Base-by-base conservation (phyloP, 2,113 vertebrate species). In the Takifugu flavidus region DNA sequence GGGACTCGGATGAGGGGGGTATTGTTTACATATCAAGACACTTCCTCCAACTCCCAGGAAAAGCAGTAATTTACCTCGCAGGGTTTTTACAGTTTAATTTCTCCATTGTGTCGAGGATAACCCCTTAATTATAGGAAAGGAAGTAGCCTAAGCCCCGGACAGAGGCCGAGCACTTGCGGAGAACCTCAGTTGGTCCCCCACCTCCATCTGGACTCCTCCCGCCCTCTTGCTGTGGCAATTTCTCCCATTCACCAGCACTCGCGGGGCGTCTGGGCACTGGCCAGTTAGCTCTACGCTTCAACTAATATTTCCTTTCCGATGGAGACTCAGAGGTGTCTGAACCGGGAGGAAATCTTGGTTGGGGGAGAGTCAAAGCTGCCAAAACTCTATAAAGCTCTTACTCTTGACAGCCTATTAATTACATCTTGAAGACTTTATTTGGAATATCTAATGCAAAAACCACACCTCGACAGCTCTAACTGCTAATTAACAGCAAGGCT, bases 11-110 rank as follows among this genome's bases (percentile, higher is more conserved):
- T 73, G 65, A 75, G 80, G 75, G 67, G 75, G 82, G 67, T 72
- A 77, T 82, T 86, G 84, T 89, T 88, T 86, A 87, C 82, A 86
- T 77, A 80, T 82, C 70, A 84, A 85, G 78, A 79, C 54, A 54
- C 65, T 86, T 86, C 83, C 84, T 83, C 80, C 62, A 58, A 70
- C 75, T 82, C 72, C 49, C 58, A 75, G 75, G 77, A 85, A 87
- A 87, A 89, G 85, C 84, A 85, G 80, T 82, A 78, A 87, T 89
- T 86, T 86, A 75, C 77, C 76, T 65, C 31, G 56, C 61, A 25
- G 72, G 79, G 72, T 82, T 47, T 86, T 86, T 74, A 73, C 79
- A 67, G 78, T 77, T 85, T 82, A 80, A 74, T 84, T 81, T 87
- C 59, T 84, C 79, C 71, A 81, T 87, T 85, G 87, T 88, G 79